Evolutionary conservation across 2,797 vertebrate genomes (phyloP).

Genomic region (Mus caroli): DNA sequence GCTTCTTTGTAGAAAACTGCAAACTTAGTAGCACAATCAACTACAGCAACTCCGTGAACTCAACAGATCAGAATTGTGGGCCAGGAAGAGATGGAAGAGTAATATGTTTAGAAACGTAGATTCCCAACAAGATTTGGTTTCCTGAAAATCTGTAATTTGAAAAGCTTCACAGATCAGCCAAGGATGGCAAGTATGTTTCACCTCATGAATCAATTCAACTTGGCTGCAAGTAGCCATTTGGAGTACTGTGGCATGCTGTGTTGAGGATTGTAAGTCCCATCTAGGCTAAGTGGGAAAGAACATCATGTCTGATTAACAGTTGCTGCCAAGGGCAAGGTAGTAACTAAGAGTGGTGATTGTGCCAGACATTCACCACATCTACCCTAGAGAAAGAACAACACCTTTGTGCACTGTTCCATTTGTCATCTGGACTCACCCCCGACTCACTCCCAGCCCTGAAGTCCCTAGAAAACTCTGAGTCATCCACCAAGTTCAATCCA

Average conservation of each 20-base stretch:
- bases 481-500: constrained; percentile 52
- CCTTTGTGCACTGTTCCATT: not conserved
- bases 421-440: not conserved
- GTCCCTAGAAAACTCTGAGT: constrained; percentile 57
- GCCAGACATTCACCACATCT: not conserved
- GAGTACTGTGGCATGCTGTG: constrained; percentile 5
- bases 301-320: constrained; percentile 41
- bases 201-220: constrained; percentile 62
- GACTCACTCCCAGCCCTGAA: not conserved
- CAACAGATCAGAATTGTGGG: constrained; percentile 41
- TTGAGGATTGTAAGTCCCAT: constrained; percentile 5
- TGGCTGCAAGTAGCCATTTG: constrained; percentile 40
- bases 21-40: constrained; percentile 15
- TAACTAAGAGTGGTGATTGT: not conserved
- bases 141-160: constrained; percentile 62
- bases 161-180: constrained; percentile 50
- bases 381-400: constrained; percentile 45
- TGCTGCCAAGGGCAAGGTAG: constrained; percentile 19
- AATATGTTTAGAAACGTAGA: constrained; percentile 48
- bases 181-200: constrained; percentile 51
- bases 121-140: constrained; percentile 62
- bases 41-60: constrained; percentile 13
- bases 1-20: constrained; percentile 26
- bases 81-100: not conserved
- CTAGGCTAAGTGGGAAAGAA: constrained; percentile 51